Percentiles rank a stretch among this genome's conserved stretches.
Conservation (phyloP, 37 sponge, comb jelly and placozoan genomes). For the Bolinopsis microptera region DNA sequence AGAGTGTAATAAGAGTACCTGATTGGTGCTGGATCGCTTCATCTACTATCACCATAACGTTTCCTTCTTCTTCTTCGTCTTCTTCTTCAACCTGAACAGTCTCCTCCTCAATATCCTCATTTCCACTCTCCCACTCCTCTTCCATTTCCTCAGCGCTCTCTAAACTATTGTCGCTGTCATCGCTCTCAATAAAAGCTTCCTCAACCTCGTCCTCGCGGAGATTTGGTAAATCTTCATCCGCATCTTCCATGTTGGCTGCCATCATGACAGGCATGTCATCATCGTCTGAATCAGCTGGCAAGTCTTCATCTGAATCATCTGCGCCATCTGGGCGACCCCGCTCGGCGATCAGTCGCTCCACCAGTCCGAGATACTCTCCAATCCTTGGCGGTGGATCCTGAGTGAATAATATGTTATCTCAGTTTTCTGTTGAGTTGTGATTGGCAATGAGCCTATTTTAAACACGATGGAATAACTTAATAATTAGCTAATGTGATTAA, state of each 20-base stretch:
- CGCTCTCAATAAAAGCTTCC: neutral
- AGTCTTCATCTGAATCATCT: neutral
- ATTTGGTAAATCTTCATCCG: neutral
- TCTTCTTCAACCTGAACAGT: neutral
- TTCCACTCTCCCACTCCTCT: neutral
- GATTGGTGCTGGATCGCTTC: no score
- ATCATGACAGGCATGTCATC: neutral
- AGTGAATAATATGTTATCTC: no score
- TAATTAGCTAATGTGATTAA: no score
- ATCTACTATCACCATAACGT: no score
- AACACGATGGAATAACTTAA: no score
- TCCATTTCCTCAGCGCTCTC: neutral
- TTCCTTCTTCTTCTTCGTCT: constrained; percentile 23
- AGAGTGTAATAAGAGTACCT: no score
- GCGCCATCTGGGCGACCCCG: neutral
- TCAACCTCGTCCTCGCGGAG: neutral
- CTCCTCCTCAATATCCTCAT: neutral
- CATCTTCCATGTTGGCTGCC: neutral
- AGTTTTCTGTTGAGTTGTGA: no score
- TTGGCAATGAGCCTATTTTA: no score
- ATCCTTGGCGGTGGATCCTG: constrained; percentile 54
- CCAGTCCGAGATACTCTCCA: constrained; percentile 14
- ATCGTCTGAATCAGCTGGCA: neutral
- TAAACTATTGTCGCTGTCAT: no score
- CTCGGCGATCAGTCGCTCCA: constrained; percentile 19